A percentile compares a stretch with the other conserved stretches of the same genome.
These are phyloP conservation scores for Chlorospingus flavigularis DNA, from an alignment of 2,797 vertebrate species.

Conservation along the genomic window DNA sequence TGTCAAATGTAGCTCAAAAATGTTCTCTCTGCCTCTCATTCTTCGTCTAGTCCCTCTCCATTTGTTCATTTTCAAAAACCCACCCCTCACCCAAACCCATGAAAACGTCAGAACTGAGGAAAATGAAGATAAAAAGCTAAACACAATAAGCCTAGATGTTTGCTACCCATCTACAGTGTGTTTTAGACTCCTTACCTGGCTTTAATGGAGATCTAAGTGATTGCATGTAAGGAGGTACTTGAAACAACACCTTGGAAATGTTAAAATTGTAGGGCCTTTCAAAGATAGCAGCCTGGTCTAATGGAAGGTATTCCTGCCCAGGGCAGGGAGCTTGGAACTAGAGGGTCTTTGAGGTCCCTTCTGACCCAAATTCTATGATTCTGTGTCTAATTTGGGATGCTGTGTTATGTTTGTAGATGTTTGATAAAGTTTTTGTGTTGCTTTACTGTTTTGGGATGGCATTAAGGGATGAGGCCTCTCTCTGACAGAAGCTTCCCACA, in stretches of 20 bases:
- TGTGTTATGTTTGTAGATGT: neutral
- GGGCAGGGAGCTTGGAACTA: neutral
- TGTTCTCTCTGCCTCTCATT: neutral
- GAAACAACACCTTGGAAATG: neutral
- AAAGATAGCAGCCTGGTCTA: neutral
- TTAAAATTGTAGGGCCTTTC: neutral
- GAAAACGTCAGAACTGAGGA: neutral
- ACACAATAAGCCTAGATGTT: neutral
- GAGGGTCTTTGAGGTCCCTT: neutral
- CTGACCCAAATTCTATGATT: neutral
- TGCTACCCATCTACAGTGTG: neutral
- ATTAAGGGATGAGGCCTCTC: neutral
- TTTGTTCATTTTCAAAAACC: neutral
- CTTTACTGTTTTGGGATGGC: neutral
- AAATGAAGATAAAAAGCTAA: neutral
- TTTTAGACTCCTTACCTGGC: neutral
- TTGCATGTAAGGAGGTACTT: neutral
- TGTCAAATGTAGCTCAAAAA: neutral
- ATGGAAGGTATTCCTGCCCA: neutral
- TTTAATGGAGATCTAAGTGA: neutral
- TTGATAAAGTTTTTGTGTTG: neutral
- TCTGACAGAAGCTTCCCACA: neutral
- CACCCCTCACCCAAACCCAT: accelerated
- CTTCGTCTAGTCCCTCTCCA: neutral
- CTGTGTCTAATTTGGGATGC: neutral